Base-by-base conservation (phyloP, 2,797 vertebrate species). In the Acipenser oxyrinchus region DNA sequence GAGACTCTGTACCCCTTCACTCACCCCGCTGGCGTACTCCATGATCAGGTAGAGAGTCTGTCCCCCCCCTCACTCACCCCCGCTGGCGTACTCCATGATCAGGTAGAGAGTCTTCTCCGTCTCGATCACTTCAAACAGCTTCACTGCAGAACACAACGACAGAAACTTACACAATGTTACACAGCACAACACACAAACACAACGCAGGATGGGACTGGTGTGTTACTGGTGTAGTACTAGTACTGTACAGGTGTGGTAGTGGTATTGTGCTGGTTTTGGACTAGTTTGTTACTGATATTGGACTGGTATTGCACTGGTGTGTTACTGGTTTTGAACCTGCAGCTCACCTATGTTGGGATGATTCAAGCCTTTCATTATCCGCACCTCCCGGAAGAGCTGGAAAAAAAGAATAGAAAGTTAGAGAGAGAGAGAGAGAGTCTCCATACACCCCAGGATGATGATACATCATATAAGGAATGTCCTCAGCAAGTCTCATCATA, bases 21-120 rank as follows among this genome's bases (percentile, higher is more conserved):
- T 37, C 23, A 37, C 23, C 23, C 23, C 23, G 2, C 23, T 1
- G 1, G 23, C 4, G 2, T 37, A 37, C 23, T 37, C 23, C 23
- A 37, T 37, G 23, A 37, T 37, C 23, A 37, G 23, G 23, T 37
- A 37, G 2, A 37, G 23, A 37, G 23, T 23, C 23, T 23, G 23
- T 23, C 2, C 8, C 8, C 1, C 23, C 23, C 23, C 23, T 37
- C 23, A 76, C 91, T 88, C 75, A 95, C 95, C 95, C 60, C 93
- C 94, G 0, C 94, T 96, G 71, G 94, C 94, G 0, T 95, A 96
- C 67, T 96, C 94, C 94, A 96, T 96, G 60, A 96, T 89, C 79
- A 96, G 85, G 85, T 96, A 96, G 11, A 96, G 89, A 0, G 93
- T 94, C 85, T 94, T 96, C 69, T 96, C 94, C 0, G 93, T 96